Conservation (phyloP, 2,113 vertebrate species). For the Lycaon pictus region DNA sequence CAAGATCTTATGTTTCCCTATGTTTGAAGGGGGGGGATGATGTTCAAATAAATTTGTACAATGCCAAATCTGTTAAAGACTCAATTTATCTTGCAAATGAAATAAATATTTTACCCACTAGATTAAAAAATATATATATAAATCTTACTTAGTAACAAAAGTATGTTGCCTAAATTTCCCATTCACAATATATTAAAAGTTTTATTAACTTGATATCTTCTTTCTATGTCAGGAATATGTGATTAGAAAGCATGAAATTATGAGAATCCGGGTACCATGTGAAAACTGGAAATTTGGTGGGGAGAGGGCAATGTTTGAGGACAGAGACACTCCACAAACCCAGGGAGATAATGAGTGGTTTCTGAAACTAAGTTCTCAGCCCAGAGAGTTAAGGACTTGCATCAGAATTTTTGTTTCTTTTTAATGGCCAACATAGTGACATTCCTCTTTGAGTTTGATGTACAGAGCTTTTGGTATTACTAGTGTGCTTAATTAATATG, state of each 20-base stretch:
- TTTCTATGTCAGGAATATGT: not conserved
- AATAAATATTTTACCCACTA: not conserved
- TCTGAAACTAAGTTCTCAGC: not conserved
- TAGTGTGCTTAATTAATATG: not conserved
- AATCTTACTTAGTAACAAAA: not conserved
- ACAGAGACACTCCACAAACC: not conserved
- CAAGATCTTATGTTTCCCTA: not conserved
- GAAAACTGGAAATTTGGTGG: not conserved
- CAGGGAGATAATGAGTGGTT: not conserved
- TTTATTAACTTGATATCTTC: not conserved
- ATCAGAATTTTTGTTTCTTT: not conserved
- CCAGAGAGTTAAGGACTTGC: not conserved
- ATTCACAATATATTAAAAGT: not conserved
- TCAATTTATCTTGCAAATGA: not conserved
- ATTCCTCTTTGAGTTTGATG: not conserved
- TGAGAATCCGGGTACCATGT: not conserved
- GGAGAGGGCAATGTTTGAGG: not conserved
- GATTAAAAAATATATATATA: not conserved
- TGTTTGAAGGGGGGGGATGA: not conserved
- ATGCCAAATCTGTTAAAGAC: not conserved
- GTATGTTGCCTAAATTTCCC: not conserved
- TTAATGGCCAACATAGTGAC: not conserved
- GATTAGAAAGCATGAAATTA: not conserved
- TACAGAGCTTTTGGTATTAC: not conserved
- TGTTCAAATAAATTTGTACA: not conserved